Conservation (phyloP, 2,797 vertebrate genomes). For the Sparus aurata region DNA sequence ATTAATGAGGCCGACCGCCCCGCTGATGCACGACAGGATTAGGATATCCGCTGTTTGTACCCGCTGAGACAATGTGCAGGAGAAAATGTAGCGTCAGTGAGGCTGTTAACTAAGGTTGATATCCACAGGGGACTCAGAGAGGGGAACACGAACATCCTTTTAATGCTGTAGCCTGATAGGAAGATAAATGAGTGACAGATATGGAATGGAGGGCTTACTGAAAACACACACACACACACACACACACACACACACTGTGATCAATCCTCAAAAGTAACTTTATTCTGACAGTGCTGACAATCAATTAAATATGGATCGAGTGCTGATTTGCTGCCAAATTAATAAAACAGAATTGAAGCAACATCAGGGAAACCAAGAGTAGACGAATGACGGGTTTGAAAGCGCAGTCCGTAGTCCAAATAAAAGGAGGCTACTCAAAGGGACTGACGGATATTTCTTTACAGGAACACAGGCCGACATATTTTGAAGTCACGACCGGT, state of each 20-base stretch:
- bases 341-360: not conserved
- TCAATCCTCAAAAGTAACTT: not conserved
- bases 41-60: constrained; percentile 23
- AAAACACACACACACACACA: constrained; percentile 3
- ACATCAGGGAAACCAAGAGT: not conserved
- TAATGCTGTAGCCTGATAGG: constrained; percentile 18
- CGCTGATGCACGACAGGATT: constrained; percentile 27
- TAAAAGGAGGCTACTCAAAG: too few relatives aligned
- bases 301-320: constrained; percentile 33
- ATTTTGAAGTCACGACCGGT: too few relatives aligned
- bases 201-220: not conserved
- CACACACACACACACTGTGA: constrained; percentile 2
- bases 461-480: too few relatives aligned
- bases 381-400: too few relatives aligned
- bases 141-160: constrained; percentile 13
- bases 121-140: not conserved
- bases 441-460: too few relatives aligned
- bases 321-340: constrained; percentile 14
- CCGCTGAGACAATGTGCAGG: constrained; percentile 41
- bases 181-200: constrained; percentile 23
- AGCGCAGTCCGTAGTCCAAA: too few relatives aligned
- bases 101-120: constrained; percentile 38
- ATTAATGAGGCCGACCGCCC: constrained; percentile 63
- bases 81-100: constrained; percentile 14
- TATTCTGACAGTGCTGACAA: constrained; percentile 4